Evolutionary conservation across 2,113 vertebrate genomes (phyloP), one percentile per base, ranked within the genome.

Genomic region (Larimichthys crocea): DNA sequence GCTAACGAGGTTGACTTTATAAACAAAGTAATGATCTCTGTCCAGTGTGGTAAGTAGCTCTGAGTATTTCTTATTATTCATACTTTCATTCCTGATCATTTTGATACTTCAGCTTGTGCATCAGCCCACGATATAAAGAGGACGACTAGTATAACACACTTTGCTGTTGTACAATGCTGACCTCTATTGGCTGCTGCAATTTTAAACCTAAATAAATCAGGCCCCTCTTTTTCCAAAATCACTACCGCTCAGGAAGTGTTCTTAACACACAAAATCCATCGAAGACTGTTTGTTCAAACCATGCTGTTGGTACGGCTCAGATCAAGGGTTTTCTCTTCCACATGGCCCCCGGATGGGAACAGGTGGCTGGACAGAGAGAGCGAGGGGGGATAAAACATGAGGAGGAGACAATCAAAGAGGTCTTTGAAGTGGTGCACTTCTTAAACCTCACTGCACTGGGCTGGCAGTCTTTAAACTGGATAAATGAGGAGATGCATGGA

Each of bases 361-460:
- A 91, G 90, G 87, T 90, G 89, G 74, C 83, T 83, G 71, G 73
- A 76, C 52, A 53, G 80, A 67, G 49, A 80, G 67, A 65, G 59
- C 0, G 52, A 40, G 20, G 55, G 56, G 52, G 56, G 69, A 70
- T 71, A 82, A 87, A 89, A 83, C 78, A 77, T 55, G 81, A 76
- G 57, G 76, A 62, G 73, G 79, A 80, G 81, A 88, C 42, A 90
- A 91, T 94, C 84, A 93, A 89, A 94, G 83, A 76, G 31, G 49
- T 26, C 87, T 94, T 93, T 95, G 91, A 94, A 92, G 92, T 86
- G 67, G 83, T 84, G 78, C 80, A 86, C 52, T 68, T 72, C 67
- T 74, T 70, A 65, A 73, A 82, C 63, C 69, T 64, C 57, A 3
- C 57, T 64, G 65, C 63, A 49, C 74, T 59, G 65, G 8, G 65